phyloP scores from a whole-genome alignment of 2,797 vertebrate species.

The Epinephelus awoara region DNA sequence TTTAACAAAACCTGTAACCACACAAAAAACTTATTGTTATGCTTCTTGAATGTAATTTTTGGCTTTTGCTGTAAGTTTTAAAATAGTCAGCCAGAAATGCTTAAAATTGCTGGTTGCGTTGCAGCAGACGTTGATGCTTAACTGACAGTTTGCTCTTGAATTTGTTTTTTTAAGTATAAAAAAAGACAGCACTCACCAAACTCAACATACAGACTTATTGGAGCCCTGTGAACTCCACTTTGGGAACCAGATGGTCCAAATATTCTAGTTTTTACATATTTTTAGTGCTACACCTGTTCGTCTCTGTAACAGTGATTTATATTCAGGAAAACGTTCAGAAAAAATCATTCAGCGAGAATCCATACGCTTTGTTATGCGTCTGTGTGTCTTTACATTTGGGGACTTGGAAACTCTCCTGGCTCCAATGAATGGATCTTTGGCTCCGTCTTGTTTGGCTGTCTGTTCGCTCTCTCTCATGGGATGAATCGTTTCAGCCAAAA shows the following conservation, averaged over 20 bases:
- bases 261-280: neutral
- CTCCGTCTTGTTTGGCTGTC: slow-evolving; percentile 41
- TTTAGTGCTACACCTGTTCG: slow-evolving; percentile 17
- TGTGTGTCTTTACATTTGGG: slow-evolving; percentile 8
- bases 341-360: neutral
- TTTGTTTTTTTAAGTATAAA: neutral
- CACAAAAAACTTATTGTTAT: neutral
- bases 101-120: too few species aligned
- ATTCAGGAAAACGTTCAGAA: slow-evolving; percentile 1
- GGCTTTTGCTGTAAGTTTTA: neutral
- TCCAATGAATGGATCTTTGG: slow-evolving; percentile 30
- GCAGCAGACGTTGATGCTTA: too few species aligned
- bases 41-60: neutral
- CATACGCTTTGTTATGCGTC: slow-evolving; percentile 5
- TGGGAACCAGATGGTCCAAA: slow-evolving; percentile 13
- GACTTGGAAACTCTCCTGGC: slow-evolving; percentile 21
- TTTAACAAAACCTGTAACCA: neutral
- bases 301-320: neutral
- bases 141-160: neutral
- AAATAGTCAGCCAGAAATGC: neutral
- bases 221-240: neutral
- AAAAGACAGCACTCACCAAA: neutral
- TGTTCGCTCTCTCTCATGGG: slow-evolving; percentile 37
- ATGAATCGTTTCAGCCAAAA: slow-evolving; percentile 43
- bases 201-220: neutral